Conservation (phyloP, 2,797 vertebrate species). For the Jordanella pulchra region DNA sequence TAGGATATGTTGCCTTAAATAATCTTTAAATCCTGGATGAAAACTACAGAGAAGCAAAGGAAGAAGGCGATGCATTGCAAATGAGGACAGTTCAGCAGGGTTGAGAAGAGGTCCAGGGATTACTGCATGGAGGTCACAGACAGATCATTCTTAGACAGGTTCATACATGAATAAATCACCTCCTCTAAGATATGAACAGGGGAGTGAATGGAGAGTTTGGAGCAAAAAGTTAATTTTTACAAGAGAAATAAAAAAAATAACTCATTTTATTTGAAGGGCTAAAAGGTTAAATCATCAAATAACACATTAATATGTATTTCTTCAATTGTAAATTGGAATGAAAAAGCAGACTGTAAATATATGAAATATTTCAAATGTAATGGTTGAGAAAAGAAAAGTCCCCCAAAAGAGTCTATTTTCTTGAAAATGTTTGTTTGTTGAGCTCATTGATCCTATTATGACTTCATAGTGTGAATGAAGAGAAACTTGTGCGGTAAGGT, state of each 20-base stretch:
- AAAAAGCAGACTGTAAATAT: conserved; percentile 49
- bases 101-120: conserved; percentile 68
- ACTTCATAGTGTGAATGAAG: too few species aligned
- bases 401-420: background rate
- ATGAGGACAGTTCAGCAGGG: conserved; percentile 62
- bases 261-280: conserved; percentile 21
- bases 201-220: conserved; percentile 37
- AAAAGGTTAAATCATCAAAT: conserved; percentile 31
- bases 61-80: conserved; percentile 57
- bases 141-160: conserved; percentile 35
- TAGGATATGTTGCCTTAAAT: conserved; percentile 64
- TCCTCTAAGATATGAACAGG: conserved; percentile 24
- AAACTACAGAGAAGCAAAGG: conserved; percentile 52
- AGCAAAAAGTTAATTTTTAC: conserved; percentile 35
- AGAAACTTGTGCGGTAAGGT: background rate
- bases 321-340: conserved; percentile 57
- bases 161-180: conserved; percentile 52
- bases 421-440: background rate
- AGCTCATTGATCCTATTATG: background rate
- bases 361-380: conserved; percentile 47
- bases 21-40: conserved; percentile 62
- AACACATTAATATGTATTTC: conserved; percentile 44
- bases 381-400: conserved; percentile 41
- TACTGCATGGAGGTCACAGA: conserved; percentile 61
- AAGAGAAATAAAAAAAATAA: conserved; percentile 38